phyloP scores from a whole-genome alignment of 2,113 vertebrate species.

The Ranitomeya variabilis region DNA sequence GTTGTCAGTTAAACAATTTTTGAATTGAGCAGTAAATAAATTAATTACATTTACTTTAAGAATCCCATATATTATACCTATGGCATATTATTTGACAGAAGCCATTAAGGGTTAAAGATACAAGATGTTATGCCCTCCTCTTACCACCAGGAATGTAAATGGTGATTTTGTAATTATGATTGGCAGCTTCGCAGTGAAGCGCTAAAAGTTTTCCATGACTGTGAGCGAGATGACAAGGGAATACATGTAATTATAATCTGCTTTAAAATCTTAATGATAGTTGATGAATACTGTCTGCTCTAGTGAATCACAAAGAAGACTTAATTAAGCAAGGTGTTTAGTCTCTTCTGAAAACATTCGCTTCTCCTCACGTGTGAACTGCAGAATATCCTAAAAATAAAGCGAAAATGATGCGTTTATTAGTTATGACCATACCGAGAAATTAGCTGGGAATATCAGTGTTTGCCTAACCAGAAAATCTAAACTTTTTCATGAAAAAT shows the following conservation, averaged over 20 bases:
- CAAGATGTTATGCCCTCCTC: too few species aligned
- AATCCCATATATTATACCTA: too few species aligned
- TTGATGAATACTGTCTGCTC: conserved; percentile 52
- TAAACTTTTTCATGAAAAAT: not conserved
- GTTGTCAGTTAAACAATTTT: too few species aligned
- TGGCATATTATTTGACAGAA: too few species aligned
- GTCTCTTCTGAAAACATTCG: not conserved
- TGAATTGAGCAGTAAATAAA: too few species aligned
- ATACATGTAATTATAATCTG: conserved; percentile 53
- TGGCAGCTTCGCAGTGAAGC: not conserved
- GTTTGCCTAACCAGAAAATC: not conserved
- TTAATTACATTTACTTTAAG: too few species aligned
- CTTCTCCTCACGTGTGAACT: not conserved
- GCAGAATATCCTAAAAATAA: not conserved
- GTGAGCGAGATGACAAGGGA: conserved; percentile 22
- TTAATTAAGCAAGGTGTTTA: conserved; percentile 49
- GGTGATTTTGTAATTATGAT: conserved; percentile 7
- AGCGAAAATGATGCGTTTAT: too few species aligned
- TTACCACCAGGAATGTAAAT: not conserved
- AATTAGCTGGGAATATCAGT: not conserved
- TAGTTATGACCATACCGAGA: not conserved
- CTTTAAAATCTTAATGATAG: conserved; percentile 54
- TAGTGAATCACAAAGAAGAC: conserved; percentile 48
- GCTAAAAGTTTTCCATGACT: conserved; percentile 22
- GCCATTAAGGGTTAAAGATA: too few species aligned